Percentiles rank a stretch among this genome's conserved stretches.
These are phyloP conservation scores for Cryptus armator DNA, from an alignment of 2,888 invertebrate species.

Conservation along the genomic window DNA sequence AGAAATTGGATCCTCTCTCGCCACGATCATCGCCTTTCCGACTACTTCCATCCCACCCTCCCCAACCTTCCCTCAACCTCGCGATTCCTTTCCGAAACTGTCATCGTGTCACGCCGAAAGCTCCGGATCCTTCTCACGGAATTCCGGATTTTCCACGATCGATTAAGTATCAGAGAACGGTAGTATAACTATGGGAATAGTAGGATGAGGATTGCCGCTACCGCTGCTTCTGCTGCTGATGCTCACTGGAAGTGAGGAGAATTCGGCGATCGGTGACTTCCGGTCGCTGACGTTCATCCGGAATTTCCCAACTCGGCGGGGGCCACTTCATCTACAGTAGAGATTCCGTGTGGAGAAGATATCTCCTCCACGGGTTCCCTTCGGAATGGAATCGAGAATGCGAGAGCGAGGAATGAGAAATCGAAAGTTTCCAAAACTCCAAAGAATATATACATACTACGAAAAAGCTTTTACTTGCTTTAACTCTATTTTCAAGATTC, in stretches of 20 bases:
- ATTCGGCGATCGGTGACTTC: slow-evolving; percentile 43
- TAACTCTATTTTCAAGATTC: slow-evolving; percentile 10
- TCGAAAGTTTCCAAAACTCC: slow-evolving; percentile 26
- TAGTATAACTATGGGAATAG: slow-evolving; percentile 10
- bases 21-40: slow-evolving; percentile 32
- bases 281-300: slow-evolving; percentile 46
- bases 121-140: slow-evolving; percentile 47
- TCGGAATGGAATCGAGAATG: slow-evolving; percentile 18
- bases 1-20: slow-evolving; percentile 63
- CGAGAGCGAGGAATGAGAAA: neutral
- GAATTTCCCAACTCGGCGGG: slow-evolving; percentile 53
- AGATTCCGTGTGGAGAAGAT: slow-evolving; percentile 34
- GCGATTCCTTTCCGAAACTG: slow-evolving; percentile 42
- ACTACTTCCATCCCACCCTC: slow-evolving; percentile 5
- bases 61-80: neutral
- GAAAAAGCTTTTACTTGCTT: neutral
- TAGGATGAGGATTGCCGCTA: slow-evolving; percentile 34
- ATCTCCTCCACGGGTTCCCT: neutral
- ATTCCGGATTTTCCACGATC: slow-evolving; percentile 64
- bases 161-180: slow-evolving; percentile 60
- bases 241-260: slow-evolving; percentile 2
- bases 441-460: neutral
- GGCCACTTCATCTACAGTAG: slow-evolving; percentile 19
- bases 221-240: slow-evolving; percentile 3
- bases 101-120: slow-evolving; percentile 61